A percentile compares a stretch with the other conserved stretches of the same genome.
phyloP scores from a whole-genome alignment of 2,113 vertebrate genomes.

The Uria aalge region DNA sequence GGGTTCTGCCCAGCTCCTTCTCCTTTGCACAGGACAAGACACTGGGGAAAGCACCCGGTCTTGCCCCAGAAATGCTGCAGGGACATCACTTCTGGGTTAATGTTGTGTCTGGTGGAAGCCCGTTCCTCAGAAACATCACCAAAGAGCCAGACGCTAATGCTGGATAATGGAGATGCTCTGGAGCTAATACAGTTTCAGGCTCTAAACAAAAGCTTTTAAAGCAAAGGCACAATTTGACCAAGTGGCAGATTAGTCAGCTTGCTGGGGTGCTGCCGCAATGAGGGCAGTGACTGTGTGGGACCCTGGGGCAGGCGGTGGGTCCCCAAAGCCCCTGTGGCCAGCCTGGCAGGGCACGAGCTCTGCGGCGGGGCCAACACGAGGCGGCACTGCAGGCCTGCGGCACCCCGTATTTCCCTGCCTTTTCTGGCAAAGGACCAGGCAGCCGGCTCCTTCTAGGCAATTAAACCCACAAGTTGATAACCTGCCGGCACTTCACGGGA shows the following conservation, averaged over 20 bases:
- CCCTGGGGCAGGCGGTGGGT: rapidly evolving
- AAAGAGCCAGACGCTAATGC: neutral
- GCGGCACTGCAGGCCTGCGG: neutral
- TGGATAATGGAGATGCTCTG: neutral
- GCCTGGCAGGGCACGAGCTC: neutral
- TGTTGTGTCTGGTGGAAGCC: neutral
- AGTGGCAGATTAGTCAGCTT: neutral
- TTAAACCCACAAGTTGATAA: neutral
- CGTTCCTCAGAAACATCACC: neutral
- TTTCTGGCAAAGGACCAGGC: neutral
- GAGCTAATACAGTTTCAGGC: neutral
- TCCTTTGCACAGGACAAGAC: neutral
- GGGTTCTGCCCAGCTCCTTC: neutral
- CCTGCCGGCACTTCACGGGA: neutral
- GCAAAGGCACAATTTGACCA: neutral
- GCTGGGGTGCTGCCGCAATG: neutral
- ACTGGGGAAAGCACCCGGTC: neutral
- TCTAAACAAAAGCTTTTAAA: neutral
- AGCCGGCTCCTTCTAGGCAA: neutral
- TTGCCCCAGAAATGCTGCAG: neutral
- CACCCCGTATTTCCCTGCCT: neutral
- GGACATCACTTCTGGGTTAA: neutral
- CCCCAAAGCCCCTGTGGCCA: neutral
- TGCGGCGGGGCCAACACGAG: neutral
- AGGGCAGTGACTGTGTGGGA: too few species aligned